A percentile compares a stretch with the other conserved stretches of the same genome.
Conservation (phyloP, 2,888 invertebrate species). For the Cheilosia pagana region DNA sequence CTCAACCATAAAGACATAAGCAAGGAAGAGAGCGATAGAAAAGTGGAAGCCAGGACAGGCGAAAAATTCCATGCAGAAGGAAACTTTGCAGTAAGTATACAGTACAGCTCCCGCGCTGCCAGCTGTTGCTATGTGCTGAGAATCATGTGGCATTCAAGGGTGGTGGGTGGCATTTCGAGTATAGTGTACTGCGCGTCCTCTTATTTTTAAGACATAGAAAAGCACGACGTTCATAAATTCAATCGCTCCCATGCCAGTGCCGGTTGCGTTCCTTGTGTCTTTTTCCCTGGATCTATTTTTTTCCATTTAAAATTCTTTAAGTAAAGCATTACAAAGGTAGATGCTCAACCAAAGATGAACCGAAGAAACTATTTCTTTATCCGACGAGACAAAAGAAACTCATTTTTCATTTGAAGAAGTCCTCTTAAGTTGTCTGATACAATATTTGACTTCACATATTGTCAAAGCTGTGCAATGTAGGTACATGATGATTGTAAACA, state of each 20-base stretch:
- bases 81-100: constrained; percentile 1
- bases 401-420: constrained; percentile 7
- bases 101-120: background rate
- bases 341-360: background rate
- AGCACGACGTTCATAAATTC: constrained; percentile 48
- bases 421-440: background rate
- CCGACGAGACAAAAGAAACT: constrained; percentile 8
- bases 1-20: constrained; percentile 60
- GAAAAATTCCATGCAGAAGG: background rate
- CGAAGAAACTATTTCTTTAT: constrained; percentile 25
- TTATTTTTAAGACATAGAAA: background rate
- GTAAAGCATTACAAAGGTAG: background rate
- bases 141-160: constrained; percentile 15
- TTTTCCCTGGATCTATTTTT: background rate
- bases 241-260: constrained; percentile 23
- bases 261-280: background rate
- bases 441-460: too few relatives aligned
- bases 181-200: background rate
- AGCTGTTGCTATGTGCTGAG: constrained; percentile 46
- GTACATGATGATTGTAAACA: too few relatives aligned
- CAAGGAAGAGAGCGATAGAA: constrained; percentile 1
- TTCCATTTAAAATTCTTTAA: constrained; percentile 6
- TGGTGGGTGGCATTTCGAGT: background rate
- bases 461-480: too few relatives aligned
- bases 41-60: background rate